Base-by-base conservation (phyloP, 2,888 invertebrate species). In the Hipparchia sbordonii region DNA sequence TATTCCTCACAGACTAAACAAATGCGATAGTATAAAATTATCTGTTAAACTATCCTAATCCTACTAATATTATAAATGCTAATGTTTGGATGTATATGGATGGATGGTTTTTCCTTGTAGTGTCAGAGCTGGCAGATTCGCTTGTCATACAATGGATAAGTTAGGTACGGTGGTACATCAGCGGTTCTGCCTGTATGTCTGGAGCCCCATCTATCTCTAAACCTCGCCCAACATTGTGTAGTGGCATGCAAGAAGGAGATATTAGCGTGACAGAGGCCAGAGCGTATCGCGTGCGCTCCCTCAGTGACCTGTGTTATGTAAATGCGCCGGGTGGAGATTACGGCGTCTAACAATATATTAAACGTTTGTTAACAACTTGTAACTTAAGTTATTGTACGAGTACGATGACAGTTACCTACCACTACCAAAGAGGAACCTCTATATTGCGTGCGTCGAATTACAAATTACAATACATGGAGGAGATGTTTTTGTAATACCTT, bases 291-390 rank as follows among this genome's bases (percentile, higher is more conserved):
- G 65, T 65, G 65, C 12, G 52, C 51, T 13, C 7, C 48, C 7
- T 13, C 56, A 6, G 46, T 23, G 23, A 23, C 23, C 23, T 23
- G 23, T n/a, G 65, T 33, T 12, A 39, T 52, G 65, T 23, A 12
- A 52, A 65, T 52, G 1, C 46, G n/a, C 12, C 0, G 46, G 7
- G 13, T n/a, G 6, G 63, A 46, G 48, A 51, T 10, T 48, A 23
- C 63, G 13, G 52, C 39, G 33, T 6, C 33, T 33, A 0, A 10
- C 6, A 10, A 52, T 23, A 51, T 33, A 51, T 33, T 51, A 23
- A 51, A 52, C 52, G 33, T 52, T 65, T 65, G 65, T 65, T 52
- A 52, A 62, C 51, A 52, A 52, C 65, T 52, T 63, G 63, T 63
- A 13, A 63, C 63, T 63, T n/a, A 23, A 23, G 23, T 12, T 52